Evolutionary conservation across 2,113 vertebrate genomes (phyloP).

Genomic region (Sander lucioperca): DNA sequence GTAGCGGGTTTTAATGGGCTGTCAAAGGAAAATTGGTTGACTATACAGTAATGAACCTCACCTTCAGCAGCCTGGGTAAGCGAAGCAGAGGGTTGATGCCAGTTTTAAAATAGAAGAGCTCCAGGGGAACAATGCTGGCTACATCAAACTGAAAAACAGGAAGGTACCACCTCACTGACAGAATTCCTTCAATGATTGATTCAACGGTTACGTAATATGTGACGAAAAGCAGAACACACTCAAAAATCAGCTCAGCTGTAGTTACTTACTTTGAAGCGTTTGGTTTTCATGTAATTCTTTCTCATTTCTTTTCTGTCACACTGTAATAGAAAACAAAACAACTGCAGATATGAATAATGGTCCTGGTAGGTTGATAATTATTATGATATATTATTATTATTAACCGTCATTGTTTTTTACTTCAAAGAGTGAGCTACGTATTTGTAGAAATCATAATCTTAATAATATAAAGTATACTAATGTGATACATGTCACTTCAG

Average conservation of each 20-base stretch:
- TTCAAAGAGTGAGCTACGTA: background rate
- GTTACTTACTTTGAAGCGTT: constrained; percentile 90
- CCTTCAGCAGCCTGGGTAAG: constrained; percentile 94
- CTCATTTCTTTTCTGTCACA: constrained; percentile 92
- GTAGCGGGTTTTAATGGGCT: background rate
- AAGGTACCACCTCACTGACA: background rate
- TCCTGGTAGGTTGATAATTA: background rate
- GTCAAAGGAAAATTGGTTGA: background rate
- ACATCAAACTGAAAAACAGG: constrained; percentile 90
- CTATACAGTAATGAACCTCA: constrained; percentile 46
- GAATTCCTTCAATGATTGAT: background rate
- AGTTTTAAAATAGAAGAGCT: constrained; percentile 92
- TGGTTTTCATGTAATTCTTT: constrained; percentile 90
- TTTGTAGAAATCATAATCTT: background rate
- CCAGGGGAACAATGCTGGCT: constrained; percentile 91
- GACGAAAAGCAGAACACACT: background rate
- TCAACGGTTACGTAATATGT: background rate
- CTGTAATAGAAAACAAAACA: constrained; percentile 76
- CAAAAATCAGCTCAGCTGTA: fast-evolving
- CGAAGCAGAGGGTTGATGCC: constrained; percentile 93
- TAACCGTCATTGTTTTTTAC: background rate
- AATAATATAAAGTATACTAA: background rate
- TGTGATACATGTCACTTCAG: background rate
- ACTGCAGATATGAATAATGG: background rate
- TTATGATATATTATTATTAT: background rate